A percentile compares a stretch with the other conserved stretches of the same genome.
phyloP scores from a whole-genome alignment of 1,140 invertebrate genomes.

The Hyposmocoma kahamanoa region DNA sequence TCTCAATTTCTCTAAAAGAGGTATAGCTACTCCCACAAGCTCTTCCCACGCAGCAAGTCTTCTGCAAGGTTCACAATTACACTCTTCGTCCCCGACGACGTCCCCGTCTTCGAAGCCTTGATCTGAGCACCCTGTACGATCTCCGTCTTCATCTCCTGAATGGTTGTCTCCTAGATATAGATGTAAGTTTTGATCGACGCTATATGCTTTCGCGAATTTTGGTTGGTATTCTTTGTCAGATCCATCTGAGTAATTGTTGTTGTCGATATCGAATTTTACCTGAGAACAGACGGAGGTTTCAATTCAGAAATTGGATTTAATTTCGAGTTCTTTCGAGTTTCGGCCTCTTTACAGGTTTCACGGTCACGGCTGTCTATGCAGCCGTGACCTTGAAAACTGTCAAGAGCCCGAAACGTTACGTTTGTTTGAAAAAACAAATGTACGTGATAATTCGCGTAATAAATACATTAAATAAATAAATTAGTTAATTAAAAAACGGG shows the following conservation, averaged over 20 bases:
- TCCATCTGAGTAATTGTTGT: slow-evolving; percentile 24
- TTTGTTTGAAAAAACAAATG: too few species aligned
- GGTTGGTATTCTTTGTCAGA: slow-evolving; percentile 6
- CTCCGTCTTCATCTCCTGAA: slow-evolving; percentile 26
- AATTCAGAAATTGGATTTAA: too few species aligned
- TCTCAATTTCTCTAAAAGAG: slow-evolving; percentile 42
- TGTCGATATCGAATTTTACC: slow-evolving; percentile 45
- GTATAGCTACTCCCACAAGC: slow-evolving; percentile 47
- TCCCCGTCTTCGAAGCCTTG: slow-evolving; percentile 54
- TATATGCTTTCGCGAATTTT: slow-evolving; percentile 20
- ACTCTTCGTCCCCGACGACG: slow-evolving; percentile 25
- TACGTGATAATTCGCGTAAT: too few species aligned
- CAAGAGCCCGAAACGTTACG: too few species aligned
- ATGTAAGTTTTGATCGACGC: slow-evolving; percentile 29
- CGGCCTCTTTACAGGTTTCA: too few species aligned
- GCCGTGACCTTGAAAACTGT: too few species aligned
- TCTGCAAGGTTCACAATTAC: slow-evolving; percentile 40
- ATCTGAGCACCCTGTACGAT: slow-evolving; percentile 28
- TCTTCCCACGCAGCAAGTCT: slow-evolving; percentile 49
- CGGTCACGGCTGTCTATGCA: too few species aligned
- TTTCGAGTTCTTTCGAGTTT: too few species aligned
- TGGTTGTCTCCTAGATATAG: slow-evolving; percentile 5
- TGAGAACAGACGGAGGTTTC: too few species aligned
- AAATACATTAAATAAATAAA: too few species aligned
- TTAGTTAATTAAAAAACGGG: too few species aligned